Conservation (phyloP, 2,888 invertebrate genomes). For the Leptinotarsa juncta region DNA sequence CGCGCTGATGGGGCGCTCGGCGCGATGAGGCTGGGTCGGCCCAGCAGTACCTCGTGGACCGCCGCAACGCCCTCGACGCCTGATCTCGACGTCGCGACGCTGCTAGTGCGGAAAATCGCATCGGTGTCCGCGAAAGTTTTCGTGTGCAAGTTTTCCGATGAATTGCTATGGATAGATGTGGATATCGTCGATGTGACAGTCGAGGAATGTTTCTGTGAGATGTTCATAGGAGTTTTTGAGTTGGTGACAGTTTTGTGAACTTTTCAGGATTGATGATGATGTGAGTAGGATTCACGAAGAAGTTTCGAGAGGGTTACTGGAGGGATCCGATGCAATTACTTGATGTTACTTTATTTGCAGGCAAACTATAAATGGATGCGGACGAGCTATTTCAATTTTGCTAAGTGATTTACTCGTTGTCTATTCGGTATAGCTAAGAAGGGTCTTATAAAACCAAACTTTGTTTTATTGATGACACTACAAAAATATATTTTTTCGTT, state of each 20-base stretch:
- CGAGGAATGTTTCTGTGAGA: constrained; percentile 31
- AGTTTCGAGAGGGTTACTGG: background rate
- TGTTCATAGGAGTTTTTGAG: constrained; percentile 32
- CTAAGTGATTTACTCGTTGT: too few relatives aligned
- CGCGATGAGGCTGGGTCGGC: constrained; percentile 58
- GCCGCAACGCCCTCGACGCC: constrained; percentile 42
- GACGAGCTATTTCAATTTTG: background rate
- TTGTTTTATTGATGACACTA: too few relatives aligned
- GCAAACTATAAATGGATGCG: background rate
- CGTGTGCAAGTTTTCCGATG: constrained; percentile 22
- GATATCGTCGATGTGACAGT: constrained; percentile 27
- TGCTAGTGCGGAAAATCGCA: constrained; percentile 30
- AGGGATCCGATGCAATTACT: background rate
- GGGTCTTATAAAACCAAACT: too few relatives aligned
- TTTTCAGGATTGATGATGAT: constrained; percentile 19
- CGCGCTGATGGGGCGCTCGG: constrained; percentile 56
- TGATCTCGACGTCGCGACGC: constrained; percentile 29
- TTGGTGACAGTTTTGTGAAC: constrained; percentile 34
- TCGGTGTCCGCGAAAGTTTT: constrained; percentile 33
- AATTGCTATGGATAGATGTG: constrained; percentile 18
- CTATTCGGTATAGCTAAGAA: too few relatives aligned
- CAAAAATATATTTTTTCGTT: too few relatives aligned
- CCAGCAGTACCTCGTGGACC: constrained; percentile 58
- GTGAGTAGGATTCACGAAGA: constrained; percentile 28
- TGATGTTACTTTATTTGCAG: background rate